Base-by-base conservation (phyloP, 2,888 invertebrate genomes). In the Microctonus aethiopoides region DNA sequence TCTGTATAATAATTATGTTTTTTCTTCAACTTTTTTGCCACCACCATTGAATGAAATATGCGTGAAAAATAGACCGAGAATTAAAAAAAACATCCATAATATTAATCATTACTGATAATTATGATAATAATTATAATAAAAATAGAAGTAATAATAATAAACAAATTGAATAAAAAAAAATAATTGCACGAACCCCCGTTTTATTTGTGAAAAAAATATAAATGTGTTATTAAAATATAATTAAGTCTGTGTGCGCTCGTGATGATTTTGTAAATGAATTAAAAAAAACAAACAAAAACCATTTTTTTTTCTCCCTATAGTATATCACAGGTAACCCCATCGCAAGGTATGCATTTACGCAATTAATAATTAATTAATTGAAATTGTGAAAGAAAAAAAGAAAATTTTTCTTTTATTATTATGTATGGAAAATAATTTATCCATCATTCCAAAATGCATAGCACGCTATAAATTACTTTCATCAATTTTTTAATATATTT, bases 141-240 rank as follows among this genome's bases (percentile, higher is more conserved):
- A 64, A 67, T 67, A 26, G 26, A 26, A 67, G 11, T 16, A 5
- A 59, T 9, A 20, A n/a, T 5, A 59, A 34, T 13, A 59, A 34
- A 36, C 16, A 22, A 11, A 32, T 34, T 32, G 60, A 59, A 32
- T 41, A 67, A 51, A 67, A 67, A 52, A 67, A 34, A 51, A 11
- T 60, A 82, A 84, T 84, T 84, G 84, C 84, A 84, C 84, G 80
- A 83, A 83, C 81, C 78, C 84, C 84, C 83, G 81, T 81, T 67
- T 41, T 54, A 29, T 72, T 22, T 54, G 60, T 36, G 22, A 46
- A 16, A 16, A 34, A 60, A 63, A 46, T 67, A 10, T 69, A 13
- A 36, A n/a, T 51, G 5, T 34, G 22, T 32, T 68, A 46, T 66
- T 13, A 59, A 6, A 61, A 22, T 24, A 39, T 75, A 54, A 54